These are phyloP conservation scores for Plagodis dolabraria DNA, from an alignment of 2,888 invertebrate species.

Conservation along the genomic window DNA sequence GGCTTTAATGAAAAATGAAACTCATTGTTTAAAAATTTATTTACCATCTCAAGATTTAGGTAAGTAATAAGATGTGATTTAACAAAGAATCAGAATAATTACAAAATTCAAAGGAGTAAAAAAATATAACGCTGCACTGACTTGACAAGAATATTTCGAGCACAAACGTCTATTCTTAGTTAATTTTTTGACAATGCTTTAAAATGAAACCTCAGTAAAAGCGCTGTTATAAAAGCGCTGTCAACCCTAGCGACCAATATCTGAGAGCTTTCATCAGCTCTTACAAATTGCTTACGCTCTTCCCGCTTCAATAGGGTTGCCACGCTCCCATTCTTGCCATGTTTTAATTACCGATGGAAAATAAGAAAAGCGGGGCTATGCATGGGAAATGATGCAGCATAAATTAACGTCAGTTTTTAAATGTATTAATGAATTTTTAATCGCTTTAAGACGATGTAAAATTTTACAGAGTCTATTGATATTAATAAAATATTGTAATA, in stretches of 20 bases:
- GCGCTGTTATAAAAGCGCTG: conserved; percentile 45
- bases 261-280: conserved; percentile 78
- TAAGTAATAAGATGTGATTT: no score
- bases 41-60: no score
- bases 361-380: conserved; percentile 30
- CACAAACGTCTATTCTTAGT: no score
- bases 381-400: conserved; percentile 35
- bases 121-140: no score
- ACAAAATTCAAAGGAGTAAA: no score
- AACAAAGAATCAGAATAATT: no score
- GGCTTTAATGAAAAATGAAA: no score
- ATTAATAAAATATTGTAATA: no score
- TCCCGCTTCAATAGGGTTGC: conserved; percentile 42
- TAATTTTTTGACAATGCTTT: no score
- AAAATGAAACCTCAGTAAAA: no score
- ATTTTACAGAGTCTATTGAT: conserved; percentile 22
- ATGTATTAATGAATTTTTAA: conserved; percentile 38
- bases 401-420: conserved; percentile 35
- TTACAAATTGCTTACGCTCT: conserved; percentile 74
- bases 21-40: no score
- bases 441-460: conserved; percentile 27
- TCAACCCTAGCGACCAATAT: conserved; percentile 74
- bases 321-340: conserved; percentile 25
- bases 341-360: conserved; percentile 35
- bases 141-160: no score